Base-by-base conservation (phyloP, 2,888 invertebrate genomes). In the Ophioninae sp. region DNA sequence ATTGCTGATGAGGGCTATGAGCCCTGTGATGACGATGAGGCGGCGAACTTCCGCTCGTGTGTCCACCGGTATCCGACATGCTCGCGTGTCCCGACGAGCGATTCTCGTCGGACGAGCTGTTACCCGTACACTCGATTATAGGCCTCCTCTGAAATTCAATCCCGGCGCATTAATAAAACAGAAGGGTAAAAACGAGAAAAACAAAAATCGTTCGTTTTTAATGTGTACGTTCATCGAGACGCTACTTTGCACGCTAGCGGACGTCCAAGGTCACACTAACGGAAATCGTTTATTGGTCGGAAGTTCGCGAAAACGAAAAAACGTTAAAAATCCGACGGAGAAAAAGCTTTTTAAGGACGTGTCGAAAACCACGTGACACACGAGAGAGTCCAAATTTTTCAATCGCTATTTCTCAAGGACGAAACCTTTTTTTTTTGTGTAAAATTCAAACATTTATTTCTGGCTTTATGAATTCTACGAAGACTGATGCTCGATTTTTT, bases 1-100 rank as follows among this genome's bases (percentile, higher is more conserved):
- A 91, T 39, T 93, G 93, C 93, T 77, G 94, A 89, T 77, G 94
- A 89, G 93, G 95, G 87, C 89, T 94, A 93, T 87, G 94, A 91
- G 90, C 93, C 81, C 71, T 93, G 91, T 88, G 94, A 72, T 94
- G 92, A 51, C 93, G 93, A 58, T 94, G 94, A 44, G 94, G 94
- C 6, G 94, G 95, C 65, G 95, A 95, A 87, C 95, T 95, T 81
- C 94, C 95, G 78, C 95, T 92, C 74, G 92, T 92, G 84, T 94
- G 93, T 30, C 94, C 94, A 3, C 97, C 97, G 74, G 97, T 97
- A 92, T 98, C 97, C n/a, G 97, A 97, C 97, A 98, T 98, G 89
- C 97, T 97, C 8, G 98, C 98, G 93, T 98, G 98, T 0, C 98
- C 98, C 0, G 98, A 98, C n/a, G 97, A 97, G 56, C 97, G 94